Percentiles rank a stretch among this genome's conserved stretches.
phyloP scores from a whole-genome alignment of 2,113 vertebrate species.

The Hippocampus comes region DNA sequence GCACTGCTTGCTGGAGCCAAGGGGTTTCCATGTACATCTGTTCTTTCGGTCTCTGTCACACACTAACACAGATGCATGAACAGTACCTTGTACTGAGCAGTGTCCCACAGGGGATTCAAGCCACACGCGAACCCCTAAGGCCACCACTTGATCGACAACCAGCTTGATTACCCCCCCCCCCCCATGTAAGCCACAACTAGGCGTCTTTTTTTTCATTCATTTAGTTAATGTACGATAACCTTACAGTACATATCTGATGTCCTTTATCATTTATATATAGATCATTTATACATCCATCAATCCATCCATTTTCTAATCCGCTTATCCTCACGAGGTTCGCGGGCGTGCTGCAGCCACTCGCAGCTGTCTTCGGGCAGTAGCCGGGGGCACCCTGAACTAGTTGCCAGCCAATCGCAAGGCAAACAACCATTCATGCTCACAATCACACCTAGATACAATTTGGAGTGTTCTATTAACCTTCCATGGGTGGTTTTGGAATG shows the following conservation, averaged over 20 bases:
- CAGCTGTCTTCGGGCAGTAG: too few species aligned
- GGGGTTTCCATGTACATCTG: conserved; percentile 19
- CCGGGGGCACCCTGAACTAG: too few species aligned
- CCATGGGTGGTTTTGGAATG: too few species aligned
- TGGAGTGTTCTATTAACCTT: too few species aligned
- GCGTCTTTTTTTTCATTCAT: conserved; percentile 34
- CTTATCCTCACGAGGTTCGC: too few species aligned
- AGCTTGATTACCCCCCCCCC: conserved; percentile 9
- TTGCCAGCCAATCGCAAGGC: too few species aligned
- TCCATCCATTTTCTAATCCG: too few species aligned
- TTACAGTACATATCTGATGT: neutral
- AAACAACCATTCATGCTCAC: too few species aligned
- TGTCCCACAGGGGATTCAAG: conserved; percentile 12
- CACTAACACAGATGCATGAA: neutral
- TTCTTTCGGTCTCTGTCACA: neutral
- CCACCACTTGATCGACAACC: conserved; percentile 2
- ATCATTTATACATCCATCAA: too few species aligned
- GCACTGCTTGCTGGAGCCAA: conserved; percentile 15
- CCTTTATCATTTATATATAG: neutral
- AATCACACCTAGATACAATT: too few species aligned
- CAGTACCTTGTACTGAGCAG: neutral
- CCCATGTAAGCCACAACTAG: neutral
- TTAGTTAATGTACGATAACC: conserved; percentile 13
- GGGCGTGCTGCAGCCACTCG: too few species aligned
- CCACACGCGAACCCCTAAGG: conserved; percentile 4